A percentile compares a stretch with the other conserved stretches of the same genome.
Evolutionary conservation across 2,113 vertebrate genomes (phyloP).

Genomic region (Mus spicilegus): DNA sequence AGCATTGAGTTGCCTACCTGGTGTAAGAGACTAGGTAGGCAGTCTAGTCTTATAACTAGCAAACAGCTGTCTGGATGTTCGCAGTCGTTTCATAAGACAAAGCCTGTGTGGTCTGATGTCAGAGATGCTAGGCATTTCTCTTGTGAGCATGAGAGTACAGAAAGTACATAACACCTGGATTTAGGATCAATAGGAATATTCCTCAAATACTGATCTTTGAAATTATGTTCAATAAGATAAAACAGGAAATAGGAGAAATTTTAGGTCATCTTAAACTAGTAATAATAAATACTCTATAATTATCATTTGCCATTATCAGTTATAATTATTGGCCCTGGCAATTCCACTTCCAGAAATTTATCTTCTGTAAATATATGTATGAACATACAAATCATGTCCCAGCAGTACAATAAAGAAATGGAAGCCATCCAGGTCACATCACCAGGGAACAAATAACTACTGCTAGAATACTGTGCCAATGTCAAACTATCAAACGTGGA

Average conservation of each 20-base stretch:
- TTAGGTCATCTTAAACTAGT: slow-evolving; percentile 37
- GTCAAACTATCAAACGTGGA: neutral
- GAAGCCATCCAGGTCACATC: neutral
- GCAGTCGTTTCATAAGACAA: slow-evolving; percentile 9
- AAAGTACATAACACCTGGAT: slow-evolving; percentile 34
- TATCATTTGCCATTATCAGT: slow-evolving; percentile 44
- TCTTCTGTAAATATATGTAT: neutral
- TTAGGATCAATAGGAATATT: slow-evolving; percentile 39
- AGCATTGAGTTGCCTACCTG: neutral
- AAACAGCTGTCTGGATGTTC: neutral
- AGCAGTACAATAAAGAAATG: neutral
- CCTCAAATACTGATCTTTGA: slow-evolving; percentile 27
- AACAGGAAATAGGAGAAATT: slow-evolving; percentile 12
- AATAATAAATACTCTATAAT: slow-evolving; percentile 39
- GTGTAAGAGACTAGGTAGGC: neutral
- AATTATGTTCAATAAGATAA: slow-evolving; percentile 44
- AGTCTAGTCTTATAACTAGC: neutral
- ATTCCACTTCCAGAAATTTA: slow-evolving; percentile 16
- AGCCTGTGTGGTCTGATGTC: neutral
- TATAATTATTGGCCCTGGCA: neutral
- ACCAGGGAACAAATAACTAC: neutral
- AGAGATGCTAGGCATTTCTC: neutral
- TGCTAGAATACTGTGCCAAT: neutral
- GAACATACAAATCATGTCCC: neutral
- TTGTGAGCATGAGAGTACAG: neutral